phyloP scores from a whole-genome alignment of 2,888 invertebrate genomes.

The Stomorhina lunata region DNA sequence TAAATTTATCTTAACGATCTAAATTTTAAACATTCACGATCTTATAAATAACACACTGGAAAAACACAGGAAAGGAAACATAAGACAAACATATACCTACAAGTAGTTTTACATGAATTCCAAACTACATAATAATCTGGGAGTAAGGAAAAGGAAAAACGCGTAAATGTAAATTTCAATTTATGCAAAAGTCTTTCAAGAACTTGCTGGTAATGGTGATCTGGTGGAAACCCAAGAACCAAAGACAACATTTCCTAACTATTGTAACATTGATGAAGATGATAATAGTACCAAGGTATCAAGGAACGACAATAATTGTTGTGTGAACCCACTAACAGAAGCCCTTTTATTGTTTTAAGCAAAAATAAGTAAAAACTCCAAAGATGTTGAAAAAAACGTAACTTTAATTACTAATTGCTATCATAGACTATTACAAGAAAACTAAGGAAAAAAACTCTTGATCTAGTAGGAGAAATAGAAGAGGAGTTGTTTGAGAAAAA shows the following conservation, averaged over 20 bases:
- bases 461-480: slow-evolving; percentile 26
- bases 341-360: slow-evolving; percentile 28
- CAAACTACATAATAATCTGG: background rate
- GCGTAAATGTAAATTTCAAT: slow-evolving; percentile 70
- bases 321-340: slow-evolving; percentile 40
- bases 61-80: slow-evolving; percentile 27
- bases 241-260: slow-evolving; percentile 5
- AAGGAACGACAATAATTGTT: background rate
- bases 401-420: slow-evolving; percentile 74
- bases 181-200: too few relatives aligned
- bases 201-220: background rate
- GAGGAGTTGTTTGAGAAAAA: slow-evolving; percentile 3
- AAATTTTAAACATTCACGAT: slow-evolving; percentile 53
- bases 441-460: slow-evolving; percentile 12
- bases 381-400: slow-evolving; percentile 33
- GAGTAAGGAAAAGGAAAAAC: slow-evolving; percentile 24
- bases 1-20: slow-evolving; percentile 62
- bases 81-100: too few relatives aligned
- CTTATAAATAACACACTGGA: slow-evolving; percentile 54
- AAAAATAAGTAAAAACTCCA: slow-evolving; percentile 51
- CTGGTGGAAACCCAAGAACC: background rate
- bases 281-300: background rate
- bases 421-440: slow-evolving; percentile 54
- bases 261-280: too few relatives aligned
- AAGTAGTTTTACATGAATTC: background rate